Evolutionary conservation across 1,140 invertebrate genomes (phyloP), one percentile per base, ranked within the genome.

Genomic region (Portunus trituberculatus): DNA sequence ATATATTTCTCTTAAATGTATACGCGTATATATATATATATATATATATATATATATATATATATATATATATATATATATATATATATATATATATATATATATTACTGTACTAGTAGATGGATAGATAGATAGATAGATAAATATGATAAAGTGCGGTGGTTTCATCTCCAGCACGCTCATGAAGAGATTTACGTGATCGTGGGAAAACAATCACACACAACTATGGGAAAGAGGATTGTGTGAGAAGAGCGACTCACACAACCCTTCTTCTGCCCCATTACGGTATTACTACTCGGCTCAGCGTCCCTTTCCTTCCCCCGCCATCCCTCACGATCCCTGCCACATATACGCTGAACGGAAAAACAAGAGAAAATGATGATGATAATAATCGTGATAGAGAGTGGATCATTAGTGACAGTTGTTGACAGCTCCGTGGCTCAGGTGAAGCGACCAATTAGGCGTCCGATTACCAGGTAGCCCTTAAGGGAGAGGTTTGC

Each of bases 31-130:
- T 32, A 87, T 32, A 87, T 32, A 87, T 32, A 87, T 32, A 87
- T 32, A 87, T 32, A 87, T 32, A 87, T 32, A 87, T 32, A 87
- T 32, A 87, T 32, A 87, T 32, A 87, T 32, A 87, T 32, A 87
- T 87, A 87, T 32, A 87, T 32, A 87, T 32, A 87, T 32, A 87
- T 32, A 32, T 32, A 87, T 32, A 87, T 32, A 87, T 32, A 87
- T 32, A 87, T 87, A 28, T 32, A 87, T 32, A 87, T 32, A 87
- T 32, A 28, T 32, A 87, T 32, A 87, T 32, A 32, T 32, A 28
- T 32, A 87, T 32, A 87, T 32, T 20, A 12, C 10, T 32, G 31
- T 32, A 87, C 28, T 12, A 12, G 31, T 87, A 87, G 10, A 87
- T 32, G 31, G 10, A 87, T 67, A 52, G 0, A 91, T 12, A 91